A percentile compares a stretch with the other conserved stretches of the same genome.
Evolutionary conservation across 2,888 invertebrate genomes (phyloP).

Genomic region (Pharmacophagus antenor): DNA sequence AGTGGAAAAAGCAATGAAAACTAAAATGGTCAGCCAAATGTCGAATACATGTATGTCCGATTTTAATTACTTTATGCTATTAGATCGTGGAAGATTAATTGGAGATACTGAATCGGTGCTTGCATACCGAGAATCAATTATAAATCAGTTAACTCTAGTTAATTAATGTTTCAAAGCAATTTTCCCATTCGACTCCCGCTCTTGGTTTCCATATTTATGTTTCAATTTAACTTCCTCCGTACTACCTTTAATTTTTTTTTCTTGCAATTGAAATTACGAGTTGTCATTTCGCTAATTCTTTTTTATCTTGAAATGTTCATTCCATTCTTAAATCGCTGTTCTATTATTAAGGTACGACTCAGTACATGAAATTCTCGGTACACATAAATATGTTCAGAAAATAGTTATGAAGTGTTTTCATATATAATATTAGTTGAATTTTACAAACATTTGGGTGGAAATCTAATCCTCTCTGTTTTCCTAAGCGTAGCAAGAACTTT

Average conservation of each 20-base stretch:
- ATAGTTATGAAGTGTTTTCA: no score
- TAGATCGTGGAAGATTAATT: not conserved
- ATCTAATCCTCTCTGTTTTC: no score
- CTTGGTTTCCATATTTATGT: not conserved
- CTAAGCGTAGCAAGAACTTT: no score
- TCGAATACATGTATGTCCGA: not conserved
- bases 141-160: not conserved
- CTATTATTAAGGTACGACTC: no score
- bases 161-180: slow-evolving; percentile 12
- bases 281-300: no score
- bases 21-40: not conserved
- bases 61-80: not conserved
- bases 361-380: no score
- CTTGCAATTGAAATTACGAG: no score
- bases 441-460: no score
- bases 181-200: not conserved
- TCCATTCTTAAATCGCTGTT: no score
- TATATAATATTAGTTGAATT: no score
- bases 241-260: not conserved
- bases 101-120: not conserved
- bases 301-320: no score
- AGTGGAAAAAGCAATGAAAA: not conserved
- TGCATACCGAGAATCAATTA: slow-evolving; percentile 3
- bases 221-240: not conserved
- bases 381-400: no score